These are phyloP conservation scores for Suricata suricatta DNA, from an alignment of 2,113 vertebrate genomes.

Conservation along the genomic window DNA sequence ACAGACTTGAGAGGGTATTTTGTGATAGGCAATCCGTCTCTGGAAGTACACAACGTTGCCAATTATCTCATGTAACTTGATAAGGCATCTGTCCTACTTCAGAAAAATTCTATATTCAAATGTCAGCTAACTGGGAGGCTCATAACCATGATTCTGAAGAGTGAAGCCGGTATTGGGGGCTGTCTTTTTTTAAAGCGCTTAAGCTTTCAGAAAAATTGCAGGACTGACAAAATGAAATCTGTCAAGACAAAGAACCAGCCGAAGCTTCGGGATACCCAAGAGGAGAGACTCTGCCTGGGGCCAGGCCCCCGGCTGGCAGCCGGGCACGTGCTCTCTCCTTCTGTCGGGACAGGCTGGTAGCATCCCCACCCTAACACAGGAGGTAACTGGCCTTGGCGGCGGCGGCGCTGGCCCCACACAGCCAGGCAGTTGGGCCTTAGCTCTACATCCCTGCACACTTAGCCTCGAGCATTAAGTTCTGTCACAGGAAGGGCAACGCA, in stretches of 20 bases:
- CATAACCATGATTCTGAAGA: not conserved
- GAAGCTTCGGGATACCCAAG: not conserved
- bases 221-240: not conserved
- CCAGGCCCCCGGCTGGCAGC: not conserved
- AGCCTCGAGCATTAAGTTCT: not conserved
- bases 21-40: not conserved
- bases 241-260: not conserved
- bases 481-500: not conserved
- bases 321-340: rapidly evolving
- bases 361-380: no score
- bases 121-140: not conserved
- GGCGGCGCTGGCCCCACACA: not conserved
- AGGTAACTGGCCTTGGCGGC: not conserved
- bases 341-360: no score
- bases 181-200: not conserved
- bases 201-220: not conserved
- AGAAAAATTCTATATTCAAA: not conserved
- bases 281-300: not conserved
- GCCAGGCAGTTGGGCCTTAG: not conserved
- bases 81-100: not conserved
- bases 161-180: not conserved
- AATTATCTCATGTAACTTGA: not conserved
- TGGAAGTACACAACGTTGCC: not conserved
- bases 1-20: not conserved
- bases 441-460: not conserved